Base-by-base conservation (phyloP, 64 coral and sea anemone species). In the Pachyseris speciosa region DNA sequence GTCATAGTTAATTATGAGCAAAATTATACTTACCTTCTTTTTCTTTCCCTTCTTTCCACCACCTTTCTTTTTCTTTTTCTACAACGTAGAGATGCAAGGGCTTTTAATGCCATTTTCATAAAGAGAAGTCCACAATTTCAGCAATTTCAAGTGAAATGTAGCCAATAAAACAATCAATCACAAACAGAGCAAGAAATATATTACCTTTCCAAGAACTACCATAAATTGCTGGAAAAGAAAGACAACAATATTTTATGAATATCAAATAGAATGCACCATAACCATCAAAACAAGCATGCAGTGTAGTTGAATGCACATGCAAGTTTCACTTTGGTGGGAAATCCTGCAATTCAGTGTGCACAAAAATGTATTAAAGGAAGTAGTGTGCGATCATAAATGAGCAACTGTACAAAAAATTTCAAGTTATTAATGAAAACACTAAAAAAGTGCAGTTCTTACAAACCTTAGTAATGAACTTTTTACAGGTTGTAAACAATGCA, bases 61-160 rank as follows among this genome's bases (percentile, higher is more conserved):
- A 74, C 97, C 94, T 87, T 99, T 99, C 75, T 99, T 99, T 33
- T 99, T 99, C 90, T 99, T 99, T 99, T 99, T 99, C 97, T 95
- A 47, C 15, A 87, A 72, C 16, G 75, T 66, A 78, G 22, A 25
- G 65, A 58, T 50, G 22, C 1, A 66, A 32, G 20, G 10, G 24
- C 58, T 7, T 10, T 19, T 55, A 55, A 55, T 16, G 51, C 11
- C 51, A 55, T 2, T 16, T 13, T 55, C 11, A 13, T 16, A 9
- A 61, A 25, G 27, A 0, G 22, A 61, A 25, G 3, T 25, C 58
- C 15, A 12, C 13, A 15, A 58, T 20, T 20, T 58, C 15, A 58
- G 19, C 25, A 90, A 40, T 69, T 28, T 17, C 33, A 69, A 32
- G 22, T 67, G 27, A 37, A 15, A 1, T 43, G 0, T 26, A 36